Conservation (phyloP, 2,113 vertebrate species). For the Pionites leucogaster region DNA sequence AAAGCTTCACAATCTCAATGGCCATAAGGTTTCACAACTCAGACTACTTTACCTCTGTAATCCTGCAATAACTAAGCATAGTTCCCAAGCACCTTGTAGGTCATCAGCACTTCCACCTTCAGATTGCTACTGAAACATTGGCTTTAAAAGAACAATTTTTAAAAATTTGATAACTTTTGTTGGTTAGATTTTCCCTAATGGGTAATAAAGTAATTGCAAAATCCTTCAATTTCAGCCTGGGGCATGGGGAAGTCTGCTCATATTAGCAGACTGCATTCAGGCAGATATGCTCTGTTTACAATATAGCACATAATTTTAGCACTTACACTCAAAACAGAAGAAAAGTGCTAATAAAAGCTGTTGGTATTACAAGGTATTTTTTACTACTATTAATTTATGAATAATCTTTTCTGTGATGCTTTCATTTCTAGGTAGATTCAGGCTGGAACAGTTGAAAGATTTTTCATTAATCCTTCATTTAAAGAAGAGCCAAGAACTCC, state of each 20-base stretch:
- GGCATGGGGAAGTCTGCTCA: neutral
- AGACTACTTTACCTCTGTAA: neutral
- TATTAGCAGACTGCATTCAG: neutral
- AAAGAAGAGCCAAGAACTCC: neutral
- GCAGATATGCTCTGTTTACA: neutral
- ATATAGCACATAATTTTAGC: neutral
- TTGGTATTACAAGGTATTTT: neutral
- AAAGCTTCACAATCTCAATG: neutral
- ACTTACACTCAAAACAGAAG: neutral
- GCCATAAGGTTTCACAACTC: neutral
- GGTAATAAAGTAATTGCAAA: neutral
- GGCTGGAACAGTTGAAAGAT: neutral
- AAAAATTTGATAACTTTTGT: neutral
- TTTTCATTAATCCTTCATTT: neutral
- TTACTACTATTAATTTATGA: neutral
- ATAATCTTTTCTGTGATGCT: neutral
- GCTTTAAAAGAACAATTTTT: neutral
- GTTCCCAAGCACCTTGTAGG: neutral
- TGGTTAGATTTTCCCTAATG: neutral
- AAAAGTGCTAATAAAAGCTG: neutral
- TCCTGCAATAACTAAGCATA: neutral
- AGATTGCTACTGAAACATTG: neutral
- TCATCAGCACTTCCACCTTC: neutral
- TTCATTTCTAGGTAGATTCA: neutral
- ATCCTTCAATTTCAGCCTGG: neutral